Evolutionary conservation across 2,888 invertebrate species (phyloP), one percentile per base, ranked within the genome.

Genomic region (Harpalus rubripes): DNA sequence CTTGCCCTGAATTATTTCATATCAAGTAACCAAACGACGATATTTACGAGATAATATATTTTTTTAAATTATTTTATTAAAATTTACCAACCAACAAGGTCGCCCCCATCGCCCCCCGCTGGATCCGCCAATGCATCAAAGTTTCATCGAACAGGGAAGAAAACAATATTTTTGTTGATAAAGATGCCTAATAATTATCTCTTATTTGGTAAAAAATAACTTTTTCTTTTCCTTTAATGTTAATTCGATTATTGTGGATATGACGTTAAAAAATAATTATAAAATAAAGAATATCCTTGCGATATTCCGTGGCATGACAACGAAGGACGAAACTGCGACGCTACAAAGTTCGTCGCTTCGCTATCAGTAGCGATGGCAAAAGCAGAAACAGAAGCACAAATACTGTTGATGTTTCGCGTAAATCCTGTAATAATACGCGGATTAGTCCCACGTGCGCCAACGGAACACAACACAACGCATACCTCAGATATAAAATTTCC

Each of bases 321-420:
- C 12, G 44, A 52, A 12, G 44, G 44, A 4, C 5, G 44, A 52
- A 0, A 52, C 12, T 1, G 12, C 4, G 12, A 12, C 44, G 44
- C 44, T 52, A 52, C 44, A 52, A 52, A 52, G 10, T 52, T 52
- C 10, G 44, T 52, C 44, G 44, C 10, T 52, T 52, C 44, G 44
- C 44, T 52, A 52, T 52, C 44, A 72, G 39, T 72, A 15, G 61
- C 32, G 26, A 12, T 44, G 74, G 18, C 52, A 65, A 22, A 61
- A 10, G 65, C 15, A 39, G 39, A 18, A 16, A 56, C 78, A 32
- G 10, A 78, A n/a, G 12, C 26, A 78, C 78, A 78, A 78, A 78
- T 78, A 78, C 78, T 78, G 56, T 78, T 78, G 78, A 78, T 78
- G 32, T 78, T 78, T n/a, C 78, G 22, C 22, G 58, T 22, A 78